Conservation (phyloP, 1,140 invertebrate species). For the Lepidurus apus region DNA sequence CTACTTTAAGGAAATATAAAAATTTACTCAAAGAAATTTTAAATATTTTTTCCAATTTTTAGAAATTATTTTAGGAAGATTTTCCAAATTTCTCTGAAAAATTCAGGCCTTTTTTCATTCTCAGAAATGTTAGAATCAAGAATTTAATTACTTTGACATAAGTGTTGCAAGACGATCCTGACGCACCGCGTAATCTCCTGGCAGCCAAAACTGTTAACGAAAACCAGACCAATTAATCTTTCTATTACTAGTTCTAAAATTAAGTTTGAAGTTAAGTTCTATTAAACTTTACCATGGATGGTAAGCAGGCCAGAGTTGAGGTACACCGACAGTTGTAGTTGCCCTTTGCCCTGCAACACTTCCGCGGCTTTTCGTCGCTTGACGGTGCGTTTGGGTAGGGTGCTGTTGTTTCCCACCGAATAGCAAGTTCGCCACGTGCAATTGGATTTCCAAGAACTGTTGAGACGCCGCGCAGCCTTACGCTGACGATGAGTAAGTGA, state of each 20-base stretch:
- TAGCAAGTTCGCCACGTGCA: constrained; percentile 2
- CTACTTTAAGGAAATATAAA: too few relatives aligned
- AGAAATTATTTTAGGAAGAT: too few relatives aligned
- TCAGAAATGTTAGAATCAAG: neutral
- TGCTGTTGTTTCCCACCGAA: neutral
- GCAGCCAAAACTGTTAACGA: constrained; percentile 29
- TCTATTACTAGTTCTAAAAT: too few relatives aligned
- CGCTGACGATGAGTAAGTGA: neutral
- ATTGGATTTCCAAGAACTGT: constrained; percentile 13
- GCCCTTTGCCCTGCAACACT: constrained; percentile 33
- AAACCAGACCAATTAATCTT: constrained; percentile 24
- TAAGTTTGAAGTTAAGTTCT: too few relatives aligned
- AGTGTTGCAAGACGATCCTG: constrained; percentile 40
- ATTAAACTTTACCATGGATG: constrained; percentile 27
- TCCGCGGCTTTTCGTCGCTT: constrained; percentile 29
- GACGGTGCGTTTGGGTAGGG: neutral
- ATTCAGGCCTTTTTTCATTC: neutral
- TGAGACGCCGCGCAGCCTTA: neutral
- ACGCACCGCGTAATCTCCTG: neutral
- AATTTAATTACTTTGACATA: constrained; percentile 42
- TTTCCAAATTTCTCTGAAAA: too few relatives aligned
- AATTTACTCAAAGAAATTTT: too few relatives aligned
- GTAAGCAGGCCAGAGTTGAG: constrained; percentile 34
- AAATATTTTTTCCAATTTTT: too few relatives aligned
- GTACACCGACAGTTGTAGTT: constrained; percentile 33